Evolutionary conservation across 2,797 vertebrate genomes (phyloP).

Genomic region (Coccyzus lansbergi): DNA sequence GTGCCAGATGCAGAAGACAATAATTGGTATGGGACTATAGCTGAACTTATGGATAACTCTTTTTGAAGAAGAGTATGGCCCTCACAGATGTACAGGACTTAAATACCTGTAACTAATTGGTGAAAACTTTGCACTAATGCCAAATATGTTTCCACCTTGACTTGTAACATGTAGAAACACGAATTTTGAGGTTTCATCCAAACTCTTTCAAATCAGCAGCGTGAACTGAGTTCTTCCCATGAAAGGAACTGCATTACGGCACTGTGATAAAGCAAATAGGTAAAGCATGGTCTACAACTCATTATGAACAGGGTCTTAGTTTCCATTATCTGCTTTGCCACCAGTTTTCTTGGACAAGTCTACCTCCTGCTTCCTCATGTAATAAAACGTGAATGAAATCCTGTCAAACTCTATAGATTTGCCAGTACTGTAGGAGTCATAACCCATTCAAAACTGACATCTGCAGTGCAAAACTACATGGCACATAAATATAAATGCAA

Average conservation of each 20-base stretch:
- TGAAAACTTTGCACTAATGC: not conserved
- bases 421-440: not conserved
- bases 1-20: not conserved
- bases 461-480: not conserved
- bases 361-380: not conserved
- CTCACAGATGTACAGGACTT: not conserved
- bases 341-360: not conserved
- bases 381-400: not conserved
- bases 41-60: not conserved
- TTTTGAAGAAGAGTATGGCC: not conserved
- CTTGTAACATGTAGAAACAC: not conserved
- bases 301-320: not conserved
- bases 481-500: slow-evolving; percentile 22
- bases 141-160: not conserved
- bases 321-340: not conserved
- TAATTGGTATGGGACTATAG: not conserved
- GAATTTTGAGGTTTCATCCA: not conserved
- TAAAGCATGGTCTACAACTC: not conserved
- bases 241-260: not conserved
- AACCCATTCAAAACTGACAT: slow-evolving; percentile 1
- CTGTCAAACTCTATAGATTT: not conserved
- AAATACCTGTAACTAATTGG: not conserved
- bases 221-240: not conserved
- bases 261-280: not conserved
- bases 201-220: not conserved